Percentiles rank a stretch among this genome's conserved stretches.
These are phyloP conservation scores for Dromiciops gliroides DNA, from an alignment of 2,113 vertebrate genomes.

Conservation along the genomic window DNA sequence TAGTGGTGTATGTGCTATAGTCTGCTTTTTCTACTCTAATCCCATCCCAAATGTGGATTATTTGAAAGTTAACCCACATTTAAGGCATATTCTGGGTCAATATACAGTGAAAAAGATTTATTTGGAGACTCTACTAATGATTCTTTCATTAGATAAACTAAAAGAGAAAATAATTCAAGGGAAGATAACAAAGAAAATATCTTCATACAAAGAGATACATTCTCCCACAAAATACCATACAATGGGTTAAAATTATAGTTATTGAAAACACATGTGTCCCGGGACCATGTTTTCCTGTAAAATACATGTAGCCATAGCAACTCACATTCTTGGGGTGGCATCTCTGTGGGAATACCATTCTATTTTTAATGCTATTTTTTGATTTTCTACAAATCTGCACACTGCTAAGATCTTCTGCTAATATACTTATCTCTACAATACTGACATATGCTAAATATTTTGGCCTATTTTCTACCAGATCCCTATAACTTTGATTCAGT, in stretches of 20 bases:
- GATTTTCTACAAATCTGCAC: background rate
- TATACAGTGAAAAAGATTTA: background rate
- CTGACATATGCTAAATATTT: background rate
- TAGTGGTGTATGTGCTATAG: background rate
- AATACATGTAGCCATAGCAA: background rate
- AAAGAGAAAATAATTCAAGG: background rate
- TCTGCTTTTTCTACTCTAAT: no score
- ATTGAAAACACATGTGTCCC: background rate
- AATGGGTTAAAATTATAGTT: background rate
- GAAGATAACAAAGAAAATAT: background rate
- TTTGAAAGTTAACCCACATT: background rate
- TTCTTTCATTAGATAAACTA: background rate
- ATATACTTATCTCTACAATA: background rate
- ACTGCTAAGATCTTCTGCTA: background rate
- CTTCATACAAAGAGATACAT: background rate
- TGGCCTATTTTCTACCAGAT: background rate
- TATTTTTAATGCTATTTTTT: background rate
- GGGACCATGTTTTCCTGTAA: background rate
- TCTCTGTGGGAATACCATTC: background rate
- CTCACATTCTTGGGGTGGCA: background rate
- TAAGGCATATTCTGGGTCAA: background rate
- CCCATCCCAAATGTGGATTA: background rate
- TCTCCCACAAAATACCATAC: background rate
- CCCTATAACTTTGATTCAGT: background rate
- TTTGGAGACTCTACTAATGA: background rate